A percentile compares a stretch with the other conserved stretches of the same genome.
Conservation (phyloP, 2,888 invertebrate species). For the Eurytoma adleriae region DNA sequence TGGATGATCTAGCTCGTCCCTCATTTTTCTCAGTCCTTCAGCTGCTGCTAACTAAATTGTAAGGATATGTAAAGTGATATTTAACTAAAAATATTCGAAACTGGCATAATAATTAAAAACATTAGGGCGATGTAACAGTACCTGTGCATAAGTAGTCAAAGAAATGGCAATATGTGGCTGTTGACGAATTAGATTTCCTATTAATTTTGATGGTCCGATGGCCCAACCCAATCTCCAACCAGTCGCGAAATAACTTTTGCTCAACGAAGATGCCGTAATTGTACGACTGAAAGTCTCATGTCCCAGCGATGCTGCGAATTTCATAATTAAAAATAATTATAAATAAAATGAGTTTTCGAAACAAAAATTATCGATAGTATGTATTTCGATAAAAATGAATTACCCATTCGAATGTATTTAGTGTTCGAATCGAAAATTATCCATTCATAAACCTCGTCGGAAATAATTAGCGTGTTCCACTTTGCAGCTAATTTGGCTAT, state of each 20-base stretch:
- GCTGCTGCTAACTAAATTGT: background rate
- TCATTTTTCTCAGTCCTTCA: background rate
- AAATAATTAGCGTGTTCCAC: constrained; percentile 92
- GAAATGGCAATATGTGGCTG: constrained; percentile 97
- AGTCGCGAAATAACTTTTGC: constrained; percentile 98
- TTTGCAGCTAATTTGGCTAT: constrained; percentile 94
- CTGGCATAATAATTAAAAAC: too few species aligned
- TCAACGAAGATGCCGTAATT: constrained; percentile 96
- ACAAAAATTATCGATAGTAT: background rate
- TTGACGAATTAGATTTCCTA: constrained; percentile 89
- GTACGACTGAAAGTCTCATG: constrained; percentile 89
- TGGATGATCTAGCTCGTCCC: background rate
- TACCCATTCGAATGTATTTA: constrained; percentile 93
- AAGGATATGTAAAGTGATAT: background rate
- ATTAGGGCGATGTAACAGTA: constrained; percentile 62
- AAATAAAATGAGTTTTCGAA: background rate
- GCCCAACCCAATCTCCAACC: constrained; percentile 99
- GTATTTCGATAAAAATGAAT: background rate
- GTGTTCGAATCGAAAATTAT: constrained; percentile 87
- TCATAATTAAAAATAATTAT: background rate
- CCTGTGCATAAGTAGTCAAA: constrained; percentile 91
- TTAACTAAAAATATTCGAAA: too few species aligned
- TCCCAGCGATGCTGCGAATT: constrained; percentile 85
- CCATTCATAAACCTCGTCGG: constrained; percentile 99
- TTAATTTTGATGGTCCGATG: constrained; percentile 89